Percentiles rank a stretch among this genome's conserved stretches.
phyloP scores from a whole-genome alignment of 2,113 vertebrate species.

The Haemorhous mexicanus region DNA sequence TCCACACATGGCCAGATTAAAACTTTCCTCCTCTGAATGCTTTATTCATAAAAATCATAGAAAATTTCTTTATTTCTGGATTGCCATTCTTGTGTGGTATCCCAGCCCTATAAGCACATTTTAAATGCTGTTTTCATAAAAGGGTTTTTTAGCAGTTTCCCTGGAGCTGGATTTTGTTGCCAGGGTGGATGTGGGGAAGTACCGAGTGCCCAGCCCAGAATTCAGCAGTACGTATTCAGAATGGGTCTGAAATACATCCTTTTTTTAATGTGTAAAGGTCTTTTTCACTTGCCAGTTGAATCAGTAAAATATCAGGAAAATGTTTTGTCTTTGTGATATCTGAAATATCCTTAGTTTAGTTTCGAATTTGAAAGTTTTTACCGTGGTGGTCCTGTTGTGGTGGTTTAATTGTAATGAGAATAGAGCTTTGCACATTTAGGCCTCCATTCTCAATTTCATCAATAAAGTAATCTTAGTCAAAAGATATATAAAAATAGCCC shows the following conservation, averaged over 20 bases:
- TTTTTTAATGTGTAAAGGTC: neutral
- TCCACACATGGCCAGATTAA: neutral
- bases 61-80: neutral
- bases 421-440: neutral
- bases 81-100: neutral
- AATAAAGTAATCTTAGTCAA: neutral
- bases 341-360: neutral
- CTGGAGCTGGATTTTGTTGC: neutral
- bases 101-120: neutral
- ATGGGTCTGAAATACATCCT: neutral
- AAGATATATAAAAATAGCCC: neutral
- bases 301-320: neutral
- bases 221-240: neutral
- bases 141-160: neutral
- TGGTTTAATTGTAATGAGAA: neutral
- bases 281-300: neutral
- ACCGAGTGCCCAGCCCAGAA: neutral
- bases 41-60: neutral
- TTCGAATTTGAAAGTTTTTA: neutral
- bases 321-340: neutral
- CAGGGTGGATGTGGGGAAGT: neutral
- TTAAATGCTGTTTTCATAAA: neutral
- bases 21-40: neutral
- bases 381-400: neutral
- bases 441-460: slow-evolving; percentile 27